Evolutionary conservation across 2,113 vertebrate species (phyloP), one percentile per base, ranked within the genome.

Genomic region (Eulemur macaco): DNA sequence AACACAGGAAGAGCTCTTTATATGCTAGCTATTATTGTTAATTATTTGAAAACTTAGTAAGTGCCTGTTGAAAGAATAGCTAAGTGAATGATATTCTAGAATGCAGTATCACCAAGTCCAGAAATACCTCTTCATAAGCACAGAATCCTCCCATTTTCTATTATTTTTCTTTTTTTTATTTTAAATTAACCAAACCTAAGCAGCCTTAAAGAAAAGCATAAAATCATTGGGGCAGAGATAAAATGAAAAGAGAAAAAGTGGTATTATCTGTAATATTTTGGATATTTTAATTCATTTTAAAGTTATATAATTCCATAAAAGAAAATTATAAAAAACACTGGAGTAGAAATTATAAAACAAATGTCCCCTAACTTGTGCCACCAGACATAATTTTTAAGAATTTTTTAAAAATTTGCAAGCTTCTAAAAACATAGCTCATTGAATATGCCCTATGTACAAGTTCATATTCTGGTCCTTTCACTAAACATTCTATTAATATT

Each of bases 321-420:
- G 37, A 86, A 89, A 96, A 85, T 76, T 21, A 21, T 66, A 12
- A 91, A 95, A 74, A 74, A 63, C 13, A 29, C 60, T 60, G 13
- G 8, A 77, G 34, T 45, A 37, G 50, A 69, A 89, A 76, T 52
- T 91, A 52, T 52, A 97, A 86, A 95, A 80, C 6, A 93, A 92
- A 82, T 83, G 31, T 25, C 17, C 31, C 17, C 29, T 63, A 31
- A 69, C 7, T 15, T 85, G 68, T 94, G 3, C 31, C 37, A 69
- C 34, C 17, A 95, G n/a, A 27, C 20, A 37, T 37, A 23, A 54
- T 50, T 91, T 83, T 45, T 45, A 87, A 56, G n/a, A 5, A 20
- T 2, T 12, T 4, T 80, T 5, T 54, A 45, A 37, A 34, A 76
- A 29, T 52, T 64, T 23, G 76, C 27, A 63, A 81, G 1, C 13